phyloP scores from a whole-genome alignment of 2,888 invertebrate genomes.

The Nudaria mundana region DNA sequence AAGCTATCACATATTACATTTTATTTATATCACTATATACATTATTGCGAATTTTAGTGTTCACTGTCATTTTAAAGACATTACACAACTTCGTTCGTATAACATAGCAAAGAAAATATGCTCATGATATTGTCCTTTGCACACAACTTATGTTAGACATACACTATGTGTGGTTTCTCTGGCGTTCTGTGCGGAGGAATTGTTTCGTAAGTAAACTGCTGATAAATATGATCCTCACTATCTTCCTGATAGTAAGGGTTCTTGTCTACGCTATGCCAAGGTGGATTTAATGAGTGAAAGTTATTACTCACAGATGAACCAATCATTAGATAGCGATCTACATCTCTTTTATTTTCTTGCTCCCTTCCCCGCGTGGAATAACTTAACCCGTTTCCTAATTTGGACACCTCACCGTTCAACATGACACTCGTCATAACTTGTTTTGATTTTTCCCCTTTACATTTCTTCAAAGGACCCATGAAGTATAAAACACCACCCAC shows the following conservation, averaged over 20 bases:
- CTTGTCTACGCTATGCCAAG: constrained; percentile 77
- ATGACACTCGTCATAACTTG: constrained; percentile 79
- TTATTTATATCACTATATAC: constrained; percentile 77
- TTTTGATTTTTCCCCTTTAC: constrained; percentile 77
- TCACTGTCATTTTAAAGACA: constrained; percentile 54
- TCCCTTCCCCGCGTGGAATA: constrained; percentile 74
- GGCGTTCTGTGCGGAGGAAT: constrained; percentile 77
- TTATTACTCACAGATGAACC: constrained; percentile 77
- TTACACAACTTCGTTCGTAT: constrained; percentile 51
- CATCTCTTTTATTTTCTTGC: constrained; percentile 72
- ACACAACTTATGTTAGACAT: constrained; percentile 78
- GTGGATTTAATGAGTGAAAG: constrained; percentile 75
- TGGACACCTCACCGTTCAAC: constrained; percentile 75
- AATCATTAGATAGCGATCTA: constrained; percentile 76
- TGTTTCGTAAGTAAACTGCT: constrained; percentile 77
- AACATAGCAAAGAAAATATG: constrained; percentile 61
- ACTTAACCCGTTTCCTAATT: constrained; percentile 73
- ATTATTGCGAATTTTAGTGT: constrained; percentile 74
- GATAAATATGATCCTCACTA: constrained; percentile 76
- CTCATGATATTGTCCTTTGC: constrained; percentile 64
- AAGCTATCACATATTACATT: constrained; percentile 80
- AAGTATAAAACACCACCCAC: constrained; percentile 75
- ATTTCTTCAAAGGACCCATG: constrained; percentile 75
- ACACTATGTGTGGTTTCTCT: constrained; percentile 82
- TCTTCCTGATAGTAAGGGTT: constrained; percentile 75